These are phyloP conservation scores for Metopolophium dirhodum DNA, from an alignment of 1,140 invertebrate species.

Conservation along the genomic window DNA sequence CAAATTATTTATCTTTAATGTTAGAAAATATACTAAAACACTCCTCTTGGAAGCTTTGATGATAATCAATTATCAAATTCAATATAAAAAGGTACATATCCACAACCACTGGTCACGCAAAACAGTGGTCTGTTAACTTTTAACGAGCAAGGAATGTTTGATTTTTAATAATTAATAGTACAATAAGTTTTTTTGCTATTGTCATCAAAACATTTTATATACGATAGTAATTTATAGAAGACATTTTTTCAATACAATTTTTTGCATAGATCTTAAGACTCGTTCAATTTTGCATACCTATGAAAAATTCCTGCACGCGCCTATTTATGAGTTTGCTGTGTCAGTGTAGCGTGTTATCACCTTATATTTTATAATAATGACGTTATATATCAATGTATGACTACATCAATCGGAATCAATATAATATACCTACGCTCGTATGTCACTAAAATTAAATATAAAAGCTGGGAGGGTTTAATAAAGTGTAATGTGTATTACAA, in stretches of 20 bases:
- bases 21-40: background rate
- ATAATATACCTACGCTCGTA: background rate
- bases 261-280: background rate
- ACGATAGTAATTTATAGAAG: background rate
- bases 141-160: background rate
- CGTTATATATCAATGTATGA: background rate
- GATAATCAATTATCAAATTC: background rate
- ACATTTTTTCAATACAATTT: background rate
- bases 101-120: too few species aligned
- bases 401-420: background rate
- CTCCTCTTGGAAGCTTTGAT: background rate
- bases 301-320: background rate
- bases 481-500: background rate
- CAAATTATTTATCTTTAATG: too few species aligned
- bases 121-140: background rate
- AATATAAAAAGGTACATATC: background rate
- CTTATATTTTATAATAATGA: background rate
- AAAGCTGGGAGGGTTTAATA: background rate
- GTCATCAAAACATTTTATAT: background rate
- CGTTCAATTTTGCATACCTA: conserved; percentile 5
- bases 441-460: background rate
- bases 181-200: background rate
- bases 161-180: background rate
- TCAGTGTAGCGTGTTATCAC: background rate
- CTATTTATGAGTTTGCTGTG: background rate